A percentile compares a stretch with the other conserved stretches of the same genome.
Conservation (phyloP, 2,113 vertebrate species). For the Acrocephalus kingi region DNA sequence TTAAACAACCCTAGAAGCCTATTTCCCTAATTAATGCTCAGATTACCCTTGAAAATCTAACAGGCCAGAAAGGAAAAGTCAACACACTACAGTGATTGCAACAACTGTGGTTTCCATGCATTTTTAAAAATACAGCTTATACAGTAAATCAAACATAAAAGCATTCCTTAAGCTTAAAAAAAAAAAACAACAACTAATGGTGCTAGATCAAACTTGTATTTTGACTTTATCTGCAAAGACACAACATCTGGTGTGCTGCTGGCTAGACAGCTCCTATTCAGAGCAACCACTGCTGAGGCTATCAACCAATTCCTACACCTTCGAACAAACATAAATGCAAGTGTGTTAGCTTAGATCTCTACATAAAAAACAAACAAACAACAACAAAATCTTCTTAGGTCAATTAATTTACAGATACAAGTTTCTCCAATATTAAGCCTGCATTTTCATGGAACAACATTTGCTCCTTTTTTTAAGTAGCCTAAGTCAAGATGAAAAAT, state of each 20-base stretch:
- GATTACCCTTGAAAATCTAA: not conserved
- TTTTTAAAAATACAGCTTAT: not conserved
- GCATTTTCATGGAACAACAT: not conserved
- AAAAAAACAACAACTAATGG: not conserved
- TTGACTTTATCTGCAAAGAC: constrained; percentile 29
- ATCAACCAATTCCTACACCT: not conserved
- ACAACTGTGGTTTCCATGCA: not conserved
- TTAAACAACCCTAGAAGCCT: not conserved
- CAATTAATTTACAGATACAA: not conserved
- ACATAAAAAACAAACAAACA: not conserved
- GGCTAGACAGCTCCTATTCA: not conserved
- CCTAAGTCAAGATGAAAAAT: not conserved
- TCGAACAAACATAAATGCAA: not conserved
- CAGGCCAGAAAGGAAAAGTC: not conserved
- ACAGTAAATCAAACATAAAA: not conserved
- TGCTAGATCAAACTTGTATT: not conserved
- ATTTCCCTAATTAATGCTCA: not conserved
- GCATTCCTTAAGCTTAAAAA: not conserved
- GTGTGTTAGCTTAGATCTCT: not conserved
- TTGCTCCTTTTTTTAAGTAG: not conserved
- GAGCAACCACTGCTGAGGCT: not conserved
- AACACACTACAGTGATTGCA: not conserved
- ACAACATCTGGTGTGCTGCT: constrained; percentile 12
- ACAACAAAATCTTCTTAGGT: not conserved
- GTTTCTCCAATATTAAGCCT: not conserved